Base-by-base conservation (phyloP, 2,888 invertebrate genomes). In the Napeogenes inachia region DNA sequence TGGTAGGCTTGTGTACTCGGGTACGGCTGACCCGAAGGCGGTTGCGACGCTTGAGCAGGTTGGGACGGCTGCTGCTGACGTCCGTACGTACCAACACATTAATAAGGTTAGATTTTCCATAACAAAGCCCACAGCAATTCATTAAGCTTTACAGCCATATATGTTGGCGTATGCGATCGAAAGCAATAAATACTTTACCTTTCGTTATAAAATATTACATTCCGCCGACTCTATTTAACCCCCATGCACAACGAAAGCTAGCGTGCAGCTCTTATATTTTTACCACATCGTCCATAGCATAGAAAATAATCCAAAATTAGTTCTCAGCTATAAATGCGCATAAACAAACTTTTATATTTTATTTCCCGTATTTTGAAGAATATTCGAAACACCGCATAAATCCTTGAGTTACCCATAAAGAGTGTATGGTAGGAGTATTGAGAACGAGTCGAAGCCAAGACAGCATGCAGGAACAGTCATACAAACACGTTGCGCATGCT, bases 51-150 rank as follows among this genome's bases (percentile, higher is more conserved):
- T 85, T 85, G 89, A 82, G 84, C 83, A 82, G 87, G 88, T 89
- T 90, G 91, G 87, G 89, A 88, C 87, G 89, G 86, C 89, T 90
- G 90, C 89, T 91, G 90, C 90, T 90, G 89, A 89, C 90, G 90
- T 90, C 90, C 90, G 89, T 90, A 90, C 90, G 90, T 84, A 90
- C 89, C 90, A 90, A 90, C 88, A 90, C 90, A 90, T 90, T 90
- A 90, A 89, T 89, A 89, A 90, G 90, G 90, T 90, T 90, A 90
- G 90, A 89, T 90, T 90, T 89, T 90, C 89, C 88, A 85, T 89
- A 80, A 84, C 75, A 78, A 88, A 88, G 85, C 88, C 82, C 84
- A 82, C 80, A 90, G 89, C 89, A 89, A 90, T 81, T 76, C 75
- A 76, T 75, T 77, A 87, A 89, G 89, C 89, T 87, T 82, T 76